Evolutionary conservation across 2,113 vertebrate species (phyloP).

Genomic region (Gnathonemus echidnorhynchus): DNA sequence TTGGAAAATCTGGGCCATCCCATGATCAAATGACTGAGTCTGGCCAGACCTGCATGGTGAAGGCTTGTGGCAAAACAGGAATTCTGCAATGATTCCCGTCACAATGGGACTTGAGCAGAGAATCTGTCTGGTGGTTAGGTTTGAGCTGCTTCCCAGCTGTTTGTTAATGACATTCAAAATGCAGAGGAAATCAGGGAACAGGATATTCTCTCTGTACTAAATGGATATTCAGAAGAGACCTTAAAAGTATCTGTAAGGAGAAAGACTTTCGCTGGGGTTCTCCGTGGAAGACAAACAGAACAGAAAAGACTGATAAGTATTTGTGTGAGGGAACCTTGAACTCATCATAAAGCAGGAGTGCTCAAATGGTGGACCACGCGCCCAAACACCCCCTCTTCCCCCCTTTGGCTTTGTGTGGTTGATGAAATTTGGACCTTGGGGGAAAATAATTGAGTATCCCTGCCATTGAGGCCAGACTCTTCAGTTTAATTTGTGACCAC

Average conservation of each 20-base stretch:
- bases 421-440: background rate
- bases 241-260: background rate
- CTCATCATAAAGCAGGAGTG: background rate
- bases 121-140: background rate
- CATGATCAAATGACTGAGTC: background rate
- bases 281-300: background rate
- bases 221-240: background rate
- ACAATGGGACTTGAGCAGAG: background rate
- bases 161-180: constrained; percentile 17
- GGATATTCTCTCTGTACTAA: constrained; percentile 10
- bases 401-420: background rate
- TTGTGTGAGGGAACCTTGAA: background rate
- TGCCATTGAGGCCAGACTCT: background rate
- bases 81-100: background rate
- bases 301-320: background rate
- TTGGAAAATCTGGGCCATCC: background rate
- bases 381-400: background rate
- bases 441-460: background rate
- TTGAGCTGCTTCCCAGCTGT: constrained; percentile 7
- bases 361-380: background rate
- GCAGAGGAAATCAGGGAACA: background rate
- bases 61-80: constrained; percentile 2
- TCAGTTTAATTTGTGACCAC: background rate
- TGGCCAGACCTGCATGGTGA: background rate
- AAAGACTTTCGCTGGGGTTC: background rate